A percentile compares a stretch with the other conserved stretches of the same genome.
Conservation (phyloP, 2,113 vertebrate species). For the Etia nguti region DNA sequence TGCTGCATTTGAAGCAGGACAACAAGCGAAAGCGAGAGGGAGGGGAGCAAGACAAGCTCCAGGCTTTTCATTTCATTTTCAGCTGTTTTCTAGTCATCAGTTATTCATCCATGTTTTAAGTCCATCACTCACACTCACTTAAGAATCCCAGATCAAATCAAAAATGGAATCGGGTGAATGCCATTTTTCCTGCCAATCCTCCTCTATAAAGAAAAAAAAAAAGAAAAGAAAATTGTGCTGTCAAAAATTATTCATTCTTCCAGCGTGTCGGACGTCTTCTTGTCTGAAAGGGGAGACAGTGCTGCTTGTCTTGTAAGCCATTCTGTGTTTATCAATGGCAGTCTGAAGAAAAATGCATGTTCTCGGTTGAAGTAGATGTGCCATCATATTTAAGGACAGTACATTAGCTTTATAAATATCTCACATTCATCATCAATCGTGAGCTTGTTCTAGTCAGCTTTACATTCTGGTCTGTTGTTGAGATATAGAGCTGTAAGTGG, state of each 20-base stretch:
- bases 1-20: conserved; percentile 25
- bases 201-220: neutral
- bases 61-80: conserved; percentile 49
- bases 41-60: neutral
- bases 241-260: conserved; percentile 22
- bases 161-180: conserved; percentile 32
- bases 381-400: conserved; percentile 19
- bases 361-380: neutral
- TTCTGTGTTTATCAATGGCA: conserved; percentile 18
- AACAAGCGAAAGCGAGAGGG: neutral
- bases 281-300: neutral
- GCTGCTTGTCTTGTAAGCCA: neutral
- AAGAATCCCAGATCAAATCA: conserved; percentile 50
- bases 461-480: conserved; percentile 29
- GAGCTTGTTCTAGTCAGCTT: conserved; percentile 13
- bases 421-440: conserved; percentile 22
- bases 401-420: conserved; percentile 43
- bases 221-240: neutral
- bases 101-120: conserved; percentile 49
- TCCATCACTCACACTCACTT: conserved; percentile 43
- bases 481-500: conserved; percentile 41
- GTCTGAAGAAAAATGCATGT: neutral
- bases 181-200: conserved; percentile 27
- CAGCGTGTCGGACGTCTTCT: neutral
- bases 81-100: conserved; percentile 42